A percentile compares a stretch with the other conserved stretches of the same genome.
Evolutionary conservation across 2,888 invertebrate genomes (phyloP).

Genomic region (Chydorus sphaericus): DNA sequence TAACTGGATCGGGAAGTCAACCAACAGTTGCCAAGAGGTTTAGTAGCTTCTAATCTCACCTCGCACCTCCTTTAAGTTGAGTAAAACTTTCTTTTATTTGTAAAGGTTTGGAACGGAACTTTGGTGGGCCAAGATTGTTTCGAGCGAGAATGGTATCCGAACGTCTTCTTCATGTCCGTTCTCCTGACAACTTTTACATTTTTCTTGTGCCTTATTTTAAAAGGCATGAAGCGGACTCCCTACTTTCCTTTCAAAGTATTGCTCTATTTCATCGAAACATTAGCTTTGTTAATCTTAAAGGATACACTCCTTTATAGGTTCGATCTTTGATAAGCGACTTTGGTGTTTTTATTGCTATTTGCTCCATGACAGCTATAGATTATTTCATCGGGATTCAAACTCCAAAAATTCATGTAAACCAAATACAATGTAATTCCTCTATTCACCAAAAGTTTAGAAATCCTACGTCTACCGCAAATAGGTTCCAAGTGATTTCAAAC

Average conservation of each 20-base stretch:
- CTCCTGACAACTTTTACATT: slow-evolving; percentile 28
- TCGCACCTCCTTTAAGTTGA: too few species aligned
- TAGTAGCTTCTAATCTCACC: too few species aligned
- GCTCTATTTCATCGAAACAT: background rate
- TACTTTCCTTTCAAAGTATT: slow-evolving; percentile 25
- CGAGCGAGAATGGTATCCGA: slow-evolving; percentile 33
- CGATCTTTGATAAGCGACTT: slow-evolving; percentile 36
- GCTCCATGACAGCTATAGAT: slow-evolving; percentile 31
- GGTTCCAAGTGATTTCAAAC: slow-evolving; percentile 26
- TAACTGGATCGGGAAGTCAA: slow-evolving; percentile 13
- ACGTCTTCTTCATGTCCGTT: slow-evolving; percentile 28
- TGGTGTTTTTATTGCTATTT: slow-evolving; percentile 35
- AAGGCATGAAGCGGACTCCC: slow-evolving; percentile 23
- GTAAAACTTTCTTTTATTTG: background rate
- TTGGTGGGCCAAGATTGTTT: slow-evolving; percentile 62
- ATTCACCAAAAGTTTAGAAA: too few species aligned
- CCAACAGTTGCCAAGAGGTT: slow-evolving; percentile 16
- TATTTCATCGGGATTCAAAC: slow-evolving; percentile 29
- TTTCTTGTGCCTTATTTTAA: slow-evolving; percentile 25
- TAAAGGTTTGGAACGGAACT: slow-evolving; percentile 46
- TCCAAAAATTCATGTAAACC: slow-evolving; percentile 29
- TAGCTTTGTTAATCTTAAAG: background rate
- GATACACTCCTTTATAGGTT: slow-evolving; percentile 24
- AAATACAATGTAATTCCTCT: background rate
- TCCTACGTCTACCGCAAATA: background rate